Evolutionary conservation across 1,140 invertebrate genomes (phyloP).

Genomic region (Trichonephila inaurata): DNA sequence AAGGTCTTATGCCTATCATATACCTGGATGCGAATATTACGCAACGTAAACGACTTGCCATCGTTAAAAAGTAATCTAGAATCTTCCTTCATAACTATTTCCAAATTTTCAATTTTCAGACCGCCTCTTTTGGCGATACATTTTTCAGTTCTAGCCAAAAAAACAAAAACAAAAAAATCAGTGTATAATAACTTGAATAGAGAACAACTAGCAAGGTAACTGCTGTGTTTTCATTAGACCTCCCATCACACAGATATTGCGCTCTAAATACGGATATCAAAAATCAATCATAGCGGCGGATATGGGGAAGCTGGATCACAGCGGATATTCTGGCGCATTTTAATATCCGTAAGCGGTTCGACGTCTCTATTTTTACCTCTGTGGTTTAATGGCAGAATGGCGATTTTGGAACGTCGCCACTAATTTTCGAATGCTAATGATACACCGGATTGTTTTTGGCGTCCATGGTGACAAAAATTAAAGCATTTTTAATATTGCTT

Average conservation of each 20-base stretch:
- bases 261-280: slow-evolving; percentile 62
- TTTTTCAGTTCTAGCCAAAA: neutral
- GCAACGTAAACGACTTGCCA: too few relatives aligned
- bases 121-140: neutral
- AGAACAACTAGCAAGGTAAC: neutral
- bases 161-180: neutral
- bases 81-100: too few relatives aligned
- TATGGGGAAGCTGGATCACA: neutral
- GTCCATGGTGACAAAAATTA: neutral
- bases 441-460: neutral
- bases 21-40: too few relatives aligned
- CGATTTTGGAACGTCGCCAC: slow-evolving; percentile 43
- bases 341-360: slow-evolving; percentile 58
- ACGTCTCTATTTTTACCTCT: slow-evolving; percentile 57
- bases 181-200: neutral
- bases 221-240: neutral
- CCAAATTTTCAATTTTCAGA: neutral
- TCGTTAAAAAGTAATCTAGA: too few relatives aligned
- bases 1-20: too few relatives aligned
- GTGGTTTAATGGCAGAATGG: neutral
- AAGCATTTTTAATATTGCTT: neutral
- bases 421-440: slow-evolving; percentile 26
- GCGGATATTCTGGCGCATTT: slow-evolving; percentile 45
- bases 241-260: neutral
- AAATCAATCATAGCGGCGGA: slow-evolving; percentile 62